Evolutionary conservation across 2,113 vertebrate species (phyloP).

Genomic region (Dicentrarchus labrax): DNA sequence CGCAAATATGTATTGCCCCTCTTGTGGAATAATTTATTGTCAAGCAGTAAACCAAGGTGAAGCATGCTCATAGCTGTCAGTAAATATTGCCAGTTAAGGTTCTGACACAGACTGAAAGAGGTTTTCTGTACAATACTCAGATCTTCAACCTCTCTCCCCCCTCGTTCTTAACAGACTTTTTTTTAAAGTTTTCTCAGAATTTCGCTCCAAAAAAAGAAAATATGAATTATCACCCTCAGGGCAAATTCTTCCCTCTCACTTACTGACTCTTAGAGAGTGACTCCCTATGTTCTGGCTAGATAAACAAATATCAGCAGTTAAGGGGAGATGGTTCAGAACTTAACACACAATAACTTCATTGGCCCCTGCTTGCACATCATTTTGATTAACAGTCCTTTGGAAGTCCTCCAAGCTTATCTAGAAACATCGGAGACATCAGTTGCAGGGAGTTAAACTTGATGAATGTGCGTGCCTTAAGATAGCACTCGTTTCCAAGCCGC

Average conservation of each 20-base stretch:
- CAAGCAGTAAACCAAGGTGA: conserved; percentile 67
- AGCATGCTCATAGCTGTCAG: conserved; percentile 66
- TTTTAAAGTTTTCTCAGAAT: conserved; percentile 37
- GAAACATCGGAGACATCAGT: conserved; percentile 72
- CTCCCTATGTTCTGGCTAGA: conserved; percentile 64
- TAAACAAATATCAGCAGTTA: conserved; percentile 64
- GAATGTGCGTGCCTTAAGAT: conserved; percentile 67
- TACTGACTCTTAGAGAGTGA: conserved; percentile 53
- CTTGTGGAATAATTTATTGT: conserved; percentile 72
- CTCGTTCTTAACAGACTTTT: conserved; percentile 31
- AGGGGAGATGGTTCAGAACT: conserved; percentile 59
- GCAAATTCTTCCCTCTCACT: conserved; percentile 63
- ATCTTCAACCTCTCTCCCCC: conserved; percentile 37
- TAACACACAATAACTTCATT: conserved; percentile 65
- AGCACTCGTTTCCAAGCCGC: conserved; percentile 63
- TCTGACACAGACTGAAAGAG: conserved; percentile 58
- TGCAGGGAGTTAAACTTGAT: conserved; percentile 75
- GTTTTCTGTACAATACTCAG: conserved; percentile 46
- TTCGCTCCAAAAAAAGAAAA: conserved; percentile 57
- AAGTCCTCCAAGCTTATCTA: conserved; percentile 75
- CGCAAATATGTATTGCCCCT: conserved; percentile 67
- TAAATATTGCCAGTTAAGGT: conserved; percentile 64
- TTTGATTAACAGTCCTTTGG: conserved; percentile 77
- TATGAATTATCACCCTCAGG: conserved; percentile 65
- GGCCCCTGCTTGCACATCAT: conserved; percentile 59